Evolutionary conservation across 2,888 invertebrate species (phyloP).

Genomic region (Arge pagana): DNA sequence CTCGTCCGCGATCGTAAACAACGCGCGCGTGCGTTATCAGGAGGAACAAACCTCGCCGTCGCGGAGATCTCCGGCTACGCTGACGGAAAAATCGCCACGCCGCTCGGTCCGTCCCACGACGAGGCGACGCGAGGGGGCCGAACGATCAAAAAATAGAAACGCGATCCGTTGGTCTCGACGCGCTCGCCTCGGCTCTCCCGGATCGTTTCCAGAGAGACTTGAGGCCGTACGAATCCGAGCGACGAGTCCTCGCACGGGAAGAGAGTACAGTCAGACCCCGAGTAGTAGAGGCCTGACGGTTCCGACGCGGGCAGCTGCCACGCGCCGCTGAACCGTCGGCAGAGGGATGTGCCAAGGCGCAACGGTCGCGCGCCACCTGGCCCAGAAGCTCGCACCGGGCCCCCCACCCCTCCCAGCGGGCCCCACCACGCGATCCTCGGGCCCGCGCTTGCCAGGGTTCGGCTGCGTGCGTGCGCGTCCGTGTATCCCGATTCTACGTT

Average conservation of each 20-base stretch:
- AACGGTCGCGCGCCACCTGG: constrained; percentile 56
- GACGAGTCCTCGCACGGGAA: background rate
- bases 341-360: constrained; percentile 41
- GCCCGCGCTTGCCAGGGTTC: no score
- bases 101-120: no score
- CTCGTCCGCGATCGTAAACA: no score
- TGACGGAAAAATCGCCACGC: background rate
- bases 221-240: background rate
- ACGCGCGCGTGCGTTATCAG: no score
- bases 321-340: constrained; percentile 38
- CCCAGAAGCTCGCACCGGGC: constrained; percentile 47
- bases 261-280: constrained; percentile 12
- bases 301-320: constrained; percentile 32
- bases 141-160: background rate
- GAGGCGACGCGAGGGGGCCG: no score
- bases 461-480: no score
- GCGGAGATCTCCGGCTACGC: background rate
- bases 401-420: constrained; percentile 22
- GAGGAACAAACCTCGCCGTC: background rate
- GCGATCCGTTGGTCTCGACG: no score
- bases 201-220: background rate
- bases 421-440: background rate
- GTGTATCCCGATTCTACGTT: no score
- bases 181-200: no score
- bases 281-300: constrained; percentile 11